phyloP scores from a whole-genome alignment of 2,113 vertebrate genomes.

The Tauraco erythrolophus region DNA sequence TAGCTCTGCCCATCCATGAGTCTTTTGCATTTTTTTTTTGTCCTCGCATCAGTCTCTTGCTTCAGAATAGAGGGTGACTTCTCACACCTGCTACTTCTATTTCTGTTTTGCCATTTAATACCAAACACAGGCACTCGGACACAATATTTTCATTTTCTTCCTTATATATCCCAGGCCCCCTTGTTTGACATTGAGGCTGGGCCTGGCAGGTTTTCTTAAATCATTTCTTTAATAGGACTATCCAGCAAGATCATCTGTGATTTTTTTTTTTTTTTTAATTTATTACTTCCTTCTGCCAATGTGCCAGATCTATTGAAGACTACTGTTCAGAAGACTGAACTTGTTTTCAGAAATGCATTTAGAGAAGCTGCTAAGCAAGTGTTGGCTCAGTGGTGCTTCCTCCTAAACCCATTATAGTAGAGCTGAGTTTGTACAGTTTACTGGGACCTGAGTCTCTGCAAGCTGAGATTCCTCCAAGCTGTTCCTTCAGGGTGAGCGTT shows the following conservation, averaged over 20 bases:
- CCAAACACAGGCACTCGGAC: neutral
- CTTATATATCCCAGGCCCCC: fast-evolving
- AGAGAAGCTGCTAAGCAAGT: neutral
- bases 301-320: neutral
- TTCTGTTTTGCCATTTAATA: neutral
- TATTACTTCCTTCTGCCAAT: neutral
- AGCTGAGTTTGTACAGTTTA: neutral
- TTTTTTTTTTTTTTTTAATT: neutral
- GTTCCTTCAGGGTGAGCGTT: neutral
- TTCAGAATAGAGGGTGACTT: neutral
- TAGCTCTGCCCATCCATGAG: neutral
- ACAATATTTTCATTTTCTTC: neutral
- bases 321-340: neutral
- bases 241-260: neutral
- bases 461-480: neutral
- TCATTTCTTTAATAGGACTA: neutral
- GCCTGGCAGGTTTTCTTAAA: neutral
- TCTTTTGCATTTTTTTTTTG: neutral
- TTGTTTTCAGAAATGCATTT: neutral
- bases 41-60: neutral
- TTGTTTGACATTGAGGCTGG: neutral
- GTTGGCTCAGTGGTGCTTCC: neutral
- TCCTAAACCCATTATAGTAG: neutral
- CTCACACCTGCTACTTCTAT: neutral
- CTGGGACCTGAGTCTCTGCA: neutral